Evolutionary conservation across 1,140 invertebrate species (phyloP).

Genomic region (Hypothenemus hampei): DNA sequence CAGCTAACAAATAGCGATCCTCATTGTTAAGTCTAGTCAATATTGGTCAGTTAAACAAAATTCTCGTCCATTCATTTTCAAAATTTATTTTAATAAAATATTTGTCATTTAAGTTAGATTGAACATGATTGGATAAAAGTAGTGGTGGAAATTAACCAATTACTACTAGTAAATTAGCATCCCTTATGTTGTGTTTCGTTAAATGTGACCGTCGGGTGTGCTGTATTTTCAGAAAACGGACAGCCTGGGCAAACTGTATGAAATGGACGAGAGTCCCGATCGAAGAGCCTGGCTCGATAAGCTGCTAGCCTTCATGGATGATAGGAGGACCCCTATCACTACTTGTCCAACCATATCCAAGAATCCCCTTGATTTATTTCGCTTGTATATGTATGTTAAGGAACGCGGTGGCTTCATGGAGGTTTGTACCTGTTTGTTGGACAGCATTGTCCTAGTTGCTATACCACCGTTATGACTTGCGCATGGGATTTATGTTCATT

Average conservation of each 20-base stretch:
- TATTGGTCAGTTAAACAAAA: conserved; percentile 19
- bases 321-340: conserved; percentile 84
- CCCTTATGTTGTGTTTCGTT: conserved; percentile 20
- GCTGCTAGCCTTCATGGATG: conserved; percentile 89
- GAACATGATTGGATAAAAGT: too few species aligned
- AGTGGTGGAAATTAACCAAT: too few species aligned
- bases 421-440: conserved; percentile 57
- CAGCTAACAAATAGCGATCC: too few species aligned
- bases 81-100: neutral
- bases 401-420: conserved; percentile 96
- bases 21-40: conserved; percentile 5
- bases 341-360: conserved; percentile 96
- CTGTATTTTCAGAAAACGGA: conserved; percentile 70
- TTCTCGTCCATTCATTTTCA: neutral
- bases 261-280: conserved; percentile 94
- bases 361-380: conserved; percentile 95
- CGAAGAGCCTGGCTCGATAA: conserved; percentile 87
- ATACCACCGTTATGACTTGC: conserved; percentile 23
- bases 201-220: conserved; percentile 27
- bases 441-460: conserved; percentile 1
- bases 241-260: conserved; percentile 88
- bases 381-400: conserved; percentile 90
- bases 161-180: conserved; percentile 2
- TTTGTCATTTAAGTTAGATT: neutral
- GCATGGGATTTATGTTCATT: conserved; percentile 18